These are phyloP conservation scores for Archips crataeganus DNA, from an alignment of 2,888 invertebrate genomes.

Conservation along the genomic window DNA sequence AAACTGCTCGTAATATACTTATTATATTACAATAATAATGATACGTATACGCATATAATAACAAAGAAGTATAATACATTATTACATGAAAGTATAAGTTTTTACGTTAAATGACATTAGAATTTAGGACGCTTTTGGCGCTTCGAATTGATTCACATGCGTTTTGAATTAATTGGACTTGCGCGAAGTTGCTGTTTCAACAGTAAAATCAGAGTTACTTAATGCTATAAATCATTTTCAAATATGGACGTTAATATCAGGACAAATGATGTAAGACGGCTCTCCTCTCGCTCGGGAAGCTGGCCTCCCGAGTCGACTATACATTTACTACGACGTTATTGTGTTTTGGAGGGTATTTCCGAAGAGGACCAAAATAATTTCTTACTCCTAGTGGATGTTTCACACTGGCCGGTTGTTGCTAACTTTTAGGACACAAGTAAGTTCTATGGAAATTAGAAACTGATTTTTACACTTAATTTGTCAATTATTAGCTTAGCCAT, in stretches of 20 bases:
- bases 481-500: constrained; percentile 56
- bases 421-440: constrained; percentile 65
- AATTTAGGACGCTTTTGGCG: constrained; percentile 58
- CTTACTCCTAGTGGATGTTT: constrained; percentile 83
- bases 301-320: constrained; percentile 65
- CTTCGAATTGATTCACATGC: constrained; percentile 44
- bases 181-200: constrained; percentile 57
- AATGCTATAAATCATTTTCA: constrained; percentile 80
- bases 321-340: constrained; percentile 77
- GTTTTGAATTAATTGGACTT: constrained; percentile 52
- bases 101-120: constrained; percentile 51
- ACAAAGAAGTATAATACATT: constrained; percentile 68
- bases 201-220: constrained; percentile 74
- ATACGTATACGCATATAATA: constrained; percentile 70
- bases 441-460: constrained; percentile 66
- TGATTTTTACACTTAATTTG: constrained; percentile 58
- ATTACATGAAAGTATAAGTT: constrained; percentile 56
- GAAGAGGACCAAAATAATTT: constrained; percentile 75
- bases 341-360: constrained; percentile 79
- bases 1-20: constrained; percentile 53
- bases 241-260: constrained; percentile 83
- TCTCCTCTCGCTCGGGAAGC: constrained; percentile 65
- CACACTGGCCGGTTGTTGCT: constrained; percentile 81
- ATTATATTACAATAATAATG: constrained; percentile 50
- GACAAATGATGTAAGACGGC: constrained; percentile 82